Conservation (phyloP, 2,797 vertebrate species). For the Pantherophis vulpinus region DNA sequence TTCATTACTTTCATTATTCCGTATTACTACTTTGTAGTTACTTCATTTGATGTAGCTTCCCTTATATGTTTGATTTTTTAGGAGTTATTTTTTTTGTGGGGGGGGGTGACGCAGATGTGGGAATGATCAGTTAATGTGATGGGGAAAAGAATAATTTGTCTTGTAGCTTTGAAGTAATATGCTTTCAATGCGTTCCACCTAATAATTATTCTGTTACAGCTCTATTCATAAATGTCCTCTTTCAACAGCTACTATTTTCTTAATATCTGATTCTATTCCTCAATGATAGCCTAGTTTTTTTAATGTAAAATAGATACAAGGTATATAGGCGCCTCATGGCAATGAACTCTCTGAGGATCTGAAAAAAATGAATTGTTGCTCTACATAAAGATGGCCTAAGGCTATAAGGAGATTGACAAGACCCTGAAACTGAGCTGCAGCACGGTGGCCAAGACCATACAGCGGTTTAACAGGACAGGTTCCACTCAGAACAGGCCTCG, state of each 20-base stretch:
- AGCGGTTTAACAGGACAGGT: too few species aligned
- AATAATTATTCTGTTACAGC: neutral
- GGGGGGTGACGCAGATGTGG: neutral
- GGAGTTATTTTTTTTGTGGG: neutral
- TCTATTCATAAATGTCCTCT: neutral
- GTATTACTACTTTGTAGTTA: neutral
- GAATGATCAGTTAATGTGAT: neutral
- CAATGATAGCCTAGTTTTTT: neutral
- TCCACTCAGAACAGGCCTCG: too few species aligned
- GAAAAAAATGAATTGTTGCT: too few species aligned
- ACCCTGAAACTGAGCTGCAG: too few species aligned
- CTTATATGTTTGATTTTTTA: neutral
- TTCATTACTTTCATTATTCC: neutral
- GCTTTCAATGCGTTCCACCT: neutral
- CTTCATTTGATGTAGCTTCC: neutral
- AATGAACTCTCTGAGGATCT: too few species aligned
- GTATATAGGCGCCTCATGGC: too few species aligned
- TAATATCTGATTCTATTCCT: neutral
- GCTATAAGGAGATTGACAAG: too few species aligned
- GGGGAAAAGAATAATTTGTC: conserved; percentile 8
- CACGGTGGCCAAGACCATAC: too few species aligned
- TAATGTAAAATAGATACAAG: neutral
- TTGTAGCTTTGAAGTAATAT: neutral
- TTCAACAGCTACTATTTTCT: neutral
- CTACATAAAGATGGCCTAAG: too few species aligned